Conservation (phyloP, 2,888 invertebrate species). For the Acrocyrtus sp. region DNA sequence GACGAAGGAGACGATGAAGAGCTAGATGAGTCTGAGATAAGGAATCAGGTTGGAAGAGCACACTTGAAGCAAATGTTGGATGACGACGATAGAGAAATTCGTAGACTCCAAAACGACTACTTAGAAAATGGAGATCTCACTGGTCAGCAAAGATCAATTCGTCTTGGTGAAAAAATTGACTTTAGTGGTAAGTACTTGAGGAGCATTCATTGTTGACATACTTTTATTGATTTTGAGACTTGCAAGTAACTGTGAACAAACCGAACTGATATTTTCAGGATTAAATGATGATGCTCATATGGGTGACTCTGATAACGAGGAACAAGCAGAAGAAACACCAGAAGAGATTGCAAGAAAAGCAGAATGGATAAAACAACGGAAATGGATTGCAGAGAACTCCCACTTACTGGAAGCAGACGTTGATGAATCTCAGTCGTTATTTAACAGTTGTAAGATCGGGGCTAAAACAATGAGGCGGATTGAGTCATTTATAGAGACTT, state of each 20-base stretch:
- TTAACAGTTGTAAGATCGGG: conserved; percentile 68
- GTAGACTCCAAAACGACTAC: conserved; percentile 84
- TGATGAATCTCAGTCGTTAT: conserved; percentile 53
- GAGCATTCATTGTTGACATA: too few species aligned
- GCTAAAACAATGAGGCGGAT: conserved; percentile 66
- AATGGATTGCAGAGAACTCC: conserved; percentile 73
- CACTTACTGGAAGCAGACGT: conserved; percentile 51
- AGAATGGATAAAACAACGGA: conserved; percentile 81
- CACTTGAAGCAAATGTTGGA: conserved; percentile 88
- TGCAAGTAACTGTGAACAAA: too few species aligned
- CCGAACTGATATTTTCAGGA: too few species aligned
- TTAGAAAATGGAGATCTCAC: conserved; percentile 91
- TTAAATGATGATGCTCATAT: conserved; percentile 63
- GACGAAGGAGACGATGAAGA: conserved; percentile 88
- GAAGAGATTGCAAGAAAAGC: conserved; percentile 83
- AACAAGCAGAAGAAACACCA: conserved; percentile 77
- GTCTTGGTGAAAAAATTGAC: too few species aligned
- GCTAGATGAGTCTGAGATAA: conserved; percentile 81
- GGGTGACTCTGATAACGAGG: conserved; percentile 65
- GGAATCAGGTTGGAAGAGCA: conserved; percentile 82
- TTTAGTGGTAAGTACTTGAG: too few species aligned
- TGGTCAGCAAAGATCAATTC: too few species aligned
- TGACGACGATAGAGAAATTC: conserved; percentile 86
- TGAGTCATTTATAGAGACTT: conserved; percentile 34
- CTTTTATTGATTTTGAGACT: too few species aligned